These are phyloP conservation scores for Zhuqinia jingwanae DNA, from an alignment of 2,888 invertebrate genomes.

Conservation along the genomic window DNA sequence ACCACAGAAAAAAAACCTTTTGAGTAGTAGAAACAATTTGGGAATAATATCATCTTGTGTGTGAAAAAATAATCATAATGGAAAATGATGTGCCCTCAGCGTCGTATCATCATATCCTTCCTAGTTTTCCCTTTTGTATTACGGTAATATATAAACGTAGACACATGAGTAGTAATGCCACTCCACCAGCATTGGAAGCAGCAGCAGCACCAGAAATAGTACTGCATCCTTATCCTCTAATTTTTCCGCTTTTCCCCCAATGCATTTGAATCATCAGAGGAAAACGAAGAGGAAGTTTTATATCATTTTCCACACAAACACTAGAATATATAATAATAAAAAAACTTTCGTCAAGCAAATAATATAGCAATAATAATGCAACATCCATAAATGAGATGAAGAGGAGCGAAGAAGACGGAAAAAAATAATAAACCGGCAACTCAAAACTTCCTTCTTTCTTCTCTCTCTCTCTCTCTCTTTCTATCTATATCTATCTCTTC, in stretches of 20 bases:
- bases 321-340: conserved; percentile 12
- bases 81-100: conserved; percentile 43
- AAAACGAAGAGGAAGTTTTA: conserved; percentile 5
- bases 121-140: conserved; percentile 20
- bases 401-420: conserved; percentile 27
- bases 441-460: background rate
- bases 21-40: conserved; percentile 2
- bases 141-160: too few relatives aligned
- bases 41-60: background rate
- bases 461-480: conserved; percentile 21
- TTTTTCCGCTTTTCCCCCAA: conserved; percentile 18
- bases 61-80: conserved; percentile 6
- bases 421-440: conserved; percentile 30
- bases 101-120: conserved; percentile 19
- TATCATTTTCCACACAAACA: conserved; percentile 15
- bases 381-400: conserved; percentile 41
- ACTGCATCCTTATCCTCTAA: conserved; percentile 4
- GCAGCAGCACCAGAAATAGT: background rate
- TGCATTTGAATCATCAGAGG: background rate
- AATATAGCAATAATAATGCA: conserved; percentile 29
- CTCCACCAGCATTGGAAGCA: background rate
- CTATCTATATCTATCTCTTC: conserved; percentile 11
- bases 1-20: background rate
- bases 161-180: background rate
- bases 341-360: conserved; percentile 21